phyloP scores from a whole-genome alignment of 2,797 vertebrate species.

The Melanogrammus aeglefinus region DNA sequence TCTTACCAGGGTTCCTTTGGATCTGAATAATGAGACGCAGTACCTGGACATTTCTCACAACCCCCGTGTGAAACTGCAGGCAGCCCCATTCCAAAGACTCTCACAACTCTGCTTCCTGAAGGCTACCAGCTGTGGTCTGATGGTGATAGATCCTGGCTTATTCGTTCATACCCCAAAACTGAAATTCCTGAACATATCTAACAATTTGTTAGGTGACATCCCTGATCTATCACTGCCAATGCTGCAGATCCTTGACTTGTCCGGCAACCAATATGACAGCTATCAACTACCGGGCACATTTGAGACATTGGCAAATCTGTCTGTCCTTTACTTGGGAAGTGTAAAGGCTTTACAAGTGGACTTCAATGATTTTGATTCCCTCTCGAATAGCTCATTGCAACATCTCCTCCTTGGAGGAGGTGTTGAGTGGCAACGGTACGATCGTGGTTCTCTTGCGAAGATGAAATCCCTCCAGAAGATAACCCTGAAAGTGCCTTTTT shows the following conservation, averaged over 20 bases:
- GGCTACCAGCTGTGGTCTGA: constrained; percentile 53
- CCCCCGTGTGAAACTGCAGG: constrained; percentile 43
- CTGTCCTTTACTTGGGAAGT: constrained; percentile 52
- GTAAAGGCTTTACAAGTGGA: constrained; percentile 35
- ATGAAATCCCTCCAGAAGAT: constrained; percentile 47
- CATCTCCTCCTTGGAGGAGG: constrained; percentile 49
- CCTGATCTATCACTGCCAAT: constrained; percentile 50
- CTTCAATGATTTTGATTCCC: constrained; percentile 49
- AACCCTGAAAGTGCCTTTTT: constrained; percentile 57
- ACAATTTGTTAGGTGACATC: constrained; percentile 51
- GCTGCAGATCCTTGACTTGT: constrained; percentile 57
- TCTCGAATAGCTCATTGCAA: constrained; percentile 45
- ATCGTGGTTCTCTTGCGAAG: constrained; percentile 55
- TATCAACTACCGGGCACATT: constrained; percentile 56
- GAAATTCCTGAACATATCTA: constrained; percentile 61
- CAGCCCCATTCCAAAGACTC: constrained; percentile 34
- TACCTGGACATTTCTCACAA: constrained; percentile 66
- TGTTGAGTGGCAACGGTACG: constrained; percentile 49
- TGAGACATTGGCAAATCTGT: constrained; percentile 37
- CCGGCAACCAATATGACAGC: constrained; percentile 49
- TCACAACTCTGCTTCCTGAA: constrained; percentile 59
- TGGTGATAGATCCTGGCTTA: constrained; percentile 41
- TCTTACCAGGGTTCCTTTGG: constrained; percentile 43
- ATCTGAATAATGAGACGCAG: constrained; percentile 45
- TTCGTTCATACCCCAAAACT: constrained; percentile 51